Base-by-base conservation (phyloP, 2,888 invertebrate species). In the Elegia similella region DNA sequence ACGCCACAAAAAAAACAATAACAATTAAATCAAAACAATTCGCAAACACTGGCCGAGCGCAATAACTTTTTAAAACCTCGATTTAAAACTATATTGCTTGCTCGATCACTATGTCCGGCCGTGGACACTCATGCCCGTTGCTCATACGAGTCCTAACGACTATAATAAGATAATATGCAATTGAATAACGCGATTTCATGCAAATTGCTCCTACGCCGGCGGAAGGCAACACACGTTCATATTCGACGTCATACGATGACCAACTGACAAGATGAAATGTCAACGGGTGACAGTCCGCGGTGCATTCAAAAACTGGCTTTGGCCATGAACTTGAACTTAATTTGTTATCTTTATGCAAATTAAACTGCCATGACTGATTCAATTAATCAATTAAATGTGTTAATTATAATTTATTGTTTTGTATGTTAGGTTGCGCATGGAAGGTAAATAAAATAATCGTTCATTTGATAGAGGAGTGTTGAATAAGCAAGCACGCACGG, bases 131-230 rank as follows among this genome's bases (percentile, higher is more conserved):
- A 84, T 82, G 80, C 79, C 75, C 66, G 65, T 66, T 66, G 62
- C 60, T 72, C 74, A 72, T 73, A 74, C 73, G 77, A 72, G 69
- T 75, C 75, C 73, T 72, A 73, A 75, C 73, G 69, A 72, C 68
- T 73, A 65, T 78, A 80, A 78, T 80, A 82, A 77, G 75, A 82
- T 84, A 82, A 81, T 82, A 73, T 83, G 75, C 86, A 88, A 88
- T 86, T 88, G 85, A 88, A 84, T 85, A 86, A 82, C 76, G 80
- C 77, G 83, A 87, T 85, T 85, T 78, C 77, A 81, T 82, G 80
- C 82, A 84, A 88, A 86, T 87, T 84, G 82, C 73, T 74, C 72
- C 75, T 69, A 73, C 75, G 77, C 74, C 71, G 75, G 71, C 73
- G 73, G 73, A 77, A 75, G 70, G 56, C 66, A 62, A 68, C 73